phyloP scores from a whole-genome alignment of 2,888 invertebrate genomes.

The Gasteruption jaculator region DNA sequence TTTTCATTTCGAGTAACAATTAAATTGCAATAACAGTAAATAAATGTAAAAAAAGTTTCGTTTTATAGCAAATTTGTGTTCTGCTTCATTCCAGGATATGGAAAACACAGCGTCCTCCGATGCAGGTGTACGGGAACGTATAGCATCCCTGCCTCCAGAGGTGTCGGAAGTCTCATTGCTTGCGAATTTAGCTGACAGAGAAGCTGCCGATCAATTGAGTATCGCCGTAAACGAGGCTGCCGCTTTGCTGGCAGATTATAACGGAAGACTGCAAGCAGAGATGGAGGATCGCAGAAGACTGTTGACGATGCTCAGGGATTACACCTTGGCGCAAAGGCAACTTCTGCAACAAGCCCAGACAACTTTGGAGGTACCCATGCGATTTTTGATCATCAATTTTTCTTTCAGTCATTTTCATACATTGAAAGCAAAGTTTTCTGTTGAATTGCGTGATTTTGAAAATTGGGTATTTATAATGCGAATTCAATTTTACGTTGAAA shows the following conservation, averaged over 20 bases:
- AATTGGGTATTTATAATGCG: too few species aligned
- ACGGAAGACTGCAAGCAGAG: slow-evolving; percentile 78
- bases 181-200: slow-evolving; percentile 78
- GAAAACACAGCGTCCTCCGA: slow-evolving; percentile 96
- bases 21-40: slow-evolving; percentile 23
- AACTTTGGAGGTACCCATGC: slow-evolving; percentile 70
- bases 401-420: too few species aligned
- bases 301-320: slow-evolving; percentile 82
- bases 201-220: slow-evolving; percentile 73
- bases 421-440: too few species aligned
- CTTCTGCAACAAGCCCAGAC: slow-evolving; percentile 81
- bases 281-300: slow-evolving; percentile 85
- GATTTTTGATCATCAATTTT: too few species aligned
- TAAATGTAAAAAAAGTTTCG: slow-evolving; percentile 5
- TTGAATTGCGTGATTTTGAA: too few species aligned
- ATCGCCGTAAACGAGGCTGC: slow-evolving; percentile 86
- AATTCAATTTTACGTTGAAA: too few species aligned
- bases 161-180: slow-evolving; percentile 88
- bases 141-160: slow-evolving; percentile 90
- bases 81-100: slow-evolving; percentile 64
- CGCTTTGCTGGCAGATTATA: slow-evolving; percentile 82
- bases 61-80: not conserved
- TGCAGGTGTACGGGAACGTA: slow-evolving; percentile 85
- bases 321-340: slow-evolving; percentile 81
- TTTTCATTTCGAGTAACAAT: slow-evolving; percentile 7